Evolutionary conservation across 2,888 invertebrate species (phyloP), one percentile per base, ranked within the genome.

Genomic region (Lysandra bellargus): DNA sequence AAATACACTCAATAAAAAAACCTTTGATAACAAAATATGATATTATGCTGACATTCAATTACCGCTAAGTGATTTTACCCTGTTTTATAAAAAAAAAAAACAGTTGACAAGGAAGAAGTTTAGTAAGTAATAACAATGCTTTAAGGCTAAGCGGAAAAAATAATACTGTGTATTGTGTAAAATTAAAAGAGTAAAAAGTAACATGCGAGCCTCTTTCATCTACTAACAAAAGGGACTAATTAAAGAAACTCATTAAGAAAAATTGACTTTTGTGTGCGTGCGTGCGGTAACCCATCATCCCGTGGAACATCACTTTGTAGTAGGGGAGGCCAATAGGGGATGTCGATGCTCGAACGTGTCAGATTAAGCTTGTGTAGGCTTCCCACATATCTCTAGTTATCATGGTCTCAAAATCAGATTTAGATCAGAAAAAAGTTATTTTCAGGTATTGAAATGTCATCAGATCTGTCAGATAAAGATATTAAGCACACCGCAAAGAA

Each of bases 201-300:
- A 14, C 14, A 69, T 33, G 69, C 69, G 30, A 33, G 33, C 7
- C 69, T 4, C 33, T 69, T 69, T 69, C 17, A 33, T 69, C 33
- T 33, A 4, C 33, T 33, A 69, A 69, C 69, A 69, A 69, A 33
- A 33, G 33, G 33, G 69, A 69, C 64, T 69, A 69, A 69, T 69
- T 69, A 69, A 69, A 69, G 69, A 69, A 69, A 69, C 69, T 69
- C 69, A 69, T 69, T 33, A 69, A 69, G 69, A 69, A 69, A 69
- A 33, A 69, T 69, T 33, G 33, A 69, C 33, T 69, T 14, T 64
- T 64, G 64, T 69, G 69, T 69, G 30, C 30, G 12, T 69, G 69
- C 69, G 69, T 64, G 64, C 64, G 64, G 30, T 30, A 64, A 64
- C 30, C 30, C 30, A 4, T 64, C 12, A 33, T 33, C 4, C 33